These are phyloP conservation scores for Mastomys coucha DNA, from an alignment of 2,113 vertebrate genomes.

Conservation along the genomic window DNA sequence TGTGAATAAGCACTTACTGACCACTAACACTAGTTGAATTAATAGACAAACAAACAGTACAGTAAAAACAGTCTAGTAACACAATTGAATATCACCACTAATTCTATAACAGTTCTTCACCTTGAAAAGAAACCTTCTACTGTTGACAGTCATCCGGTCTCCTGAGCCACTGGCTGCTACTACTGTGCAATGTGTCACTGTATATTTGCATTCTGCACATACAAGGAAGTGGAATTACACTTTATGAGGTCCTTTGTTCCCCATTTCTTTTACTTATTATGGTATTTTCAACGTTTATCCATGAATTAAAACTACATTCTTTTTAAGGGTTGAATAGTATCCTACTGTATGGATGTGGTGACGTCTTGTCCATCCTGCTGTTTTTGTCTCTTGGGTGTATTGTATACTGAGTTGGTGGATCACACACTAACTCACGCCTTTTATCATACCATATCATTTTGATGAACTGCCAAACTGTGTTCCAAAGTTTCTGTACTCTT, in stretches of 20 bases:
- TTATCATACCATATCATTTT: not conserved
- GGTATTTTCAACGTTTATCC: slow-evolving; percentile 15
- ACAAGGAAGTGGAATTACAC: not conserved
- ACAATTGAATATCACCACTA: not conserved
- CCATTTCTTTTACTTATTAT: slow-evolving; percentile 18
- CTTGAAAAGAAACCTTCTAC: not conserved
- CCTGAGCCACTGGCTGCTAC: not conserved
- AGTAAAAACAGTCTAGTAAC: slow-evolving; percentile 4
- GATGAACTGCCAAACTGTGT: not conserved
- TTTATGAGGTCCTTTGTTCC: not conserved
- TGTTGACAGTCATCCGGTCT: not conserved
- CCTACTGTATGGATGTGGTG: not conserved
- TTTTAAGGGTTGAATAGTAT: slow-evolving; percentile 54
- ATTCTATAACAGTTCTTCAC: slow-evolving; percentile 38
- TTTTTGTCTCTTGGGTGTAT: not conserved
- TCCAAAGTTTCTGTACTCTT: not conserved
- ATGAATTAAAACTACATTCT: not conserved
- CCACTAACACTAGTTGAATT: not conserved
- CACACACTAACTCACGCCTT: not conserved
- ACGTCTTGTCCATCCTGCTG: not conserved
- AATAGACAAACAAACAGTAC: not conserved
- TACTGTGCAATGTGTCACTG: not conserved
- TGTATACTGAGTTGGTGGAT: not conserved
- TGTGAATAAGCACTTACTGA: slow-evolving; percentile 4
- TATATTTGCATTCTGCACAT: slow-evolving; percentile 17